A percentile compares a stretch with the other conserved stretches of the same genome.
Evolutionary conservation across 2,113 vertebrate genomes (phyloP).

Genomic region (Glareola pratincola): DNA sequence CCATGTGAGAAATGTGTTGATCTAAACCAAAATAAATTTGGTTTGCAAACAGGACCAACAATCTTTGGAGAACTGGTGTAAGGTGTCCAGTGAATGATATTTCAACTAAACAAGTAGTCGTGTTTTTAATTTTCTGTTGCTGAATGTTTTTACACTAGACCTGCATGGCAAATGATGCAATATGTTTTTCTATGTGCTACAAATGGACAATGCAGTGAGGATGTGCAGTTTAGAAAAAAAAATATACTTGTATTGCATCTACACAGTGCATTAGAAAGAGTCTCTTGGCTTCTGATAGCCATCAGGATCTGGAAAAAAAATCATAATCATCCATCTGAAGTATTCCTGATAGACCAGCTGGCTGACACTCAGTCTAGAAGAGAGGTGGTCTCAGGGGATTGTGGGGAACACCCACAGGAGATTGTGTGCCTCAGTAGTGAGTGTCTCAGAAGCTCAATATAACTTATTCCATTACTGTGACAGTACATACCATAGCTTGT

Average conservation of each 20-base stretch:
- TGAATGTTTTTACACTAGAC: background rate
- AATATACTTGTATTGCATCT: background rate
- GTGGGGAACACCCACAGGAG: background rate
- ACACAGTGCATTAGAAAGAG: background rate
- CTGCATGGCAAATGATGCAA: background rate
- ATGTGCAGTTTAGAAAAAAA: background rate
- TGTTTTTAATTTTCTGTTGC: background rate
- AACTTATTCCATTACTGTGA: background rate
- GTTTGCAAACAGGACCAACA: background rate
- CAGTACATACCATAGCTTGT: background rate
- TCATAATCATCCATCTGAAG: background rate
- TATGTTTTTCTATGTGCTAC: background rate
- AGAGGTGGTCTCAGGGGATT: background rate
- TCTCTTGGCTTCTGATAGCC: background rate
- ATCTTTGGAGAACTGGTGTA: background rate
- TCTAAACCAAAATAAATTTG: background rate
- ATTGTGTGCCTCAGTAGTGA: background rate
- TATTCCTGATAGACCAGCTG: background rate
- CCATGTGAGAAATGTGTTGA: background rate
- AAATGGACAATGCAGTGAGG: background rate
- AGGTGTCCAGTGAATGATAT: fast-evolving
- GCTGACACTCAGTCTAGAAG: background rate
- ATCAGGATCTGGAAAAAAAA: background rate
- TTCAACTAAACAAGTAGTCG: background rate
- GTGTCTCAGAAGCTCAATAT: background rate